Evolutionary conservation across 2,888 invertebrate genomes (phyloP), one percentile per base, ranked within the genome.

Genomic region (Perizoma flavofasciatum): DNA sequence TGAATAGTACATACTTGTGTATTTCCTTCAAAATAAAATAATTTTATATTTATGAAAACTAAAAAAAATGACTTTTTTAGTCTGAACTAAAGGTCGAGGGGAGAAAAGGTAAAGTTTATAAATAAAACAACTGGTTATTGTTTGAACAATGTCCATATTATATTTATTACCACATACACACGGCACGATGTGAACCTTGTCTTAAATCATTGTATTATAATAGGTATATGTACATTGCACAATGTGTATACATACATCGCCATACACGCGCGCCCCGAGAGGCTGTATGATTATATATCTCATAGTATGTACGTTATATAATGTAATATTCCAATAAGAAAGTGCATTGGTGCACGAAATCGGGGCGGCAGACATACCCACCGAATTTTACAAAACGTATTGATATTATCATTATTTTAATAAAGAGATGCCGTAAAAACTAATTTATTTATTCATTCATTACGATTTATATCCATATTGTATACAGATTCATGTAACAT

Each of bases 171-270:
- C 96, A 96, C 95, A 96, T 95, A 96, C 95, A 95, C 95, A 95
- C 96, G 96, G 96, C 96, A 96, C 96, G 95, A 95, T 95, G 96
- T 96, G 96, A 96, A 96, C 95, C 95, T 95, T 95, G 95, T 95
- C 95, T 95, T 95, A 94, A 92, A 95, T 95, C 95, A 94, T 94
- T 94, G 93, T 94, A 94, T 94, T 92, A 91, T 93, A 92, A 86
- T 94, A 94, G 94, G 94, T 94, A 94, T 94, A 94, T 94, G 93
- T 95, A 94, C 94, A 95, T 94, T 94, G 94, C 94, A 94, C 92
- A 93, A 92, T 92, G 92, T 94, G 94, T 94, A 93, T 93, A 94
- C 94, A 94, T 94, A 94, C 93, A 92, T 92, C 92, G 89, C 89
- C 93, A 92, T 93, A 94, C 94, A 94, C 94, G 93, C 94, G 93